A percentile compares a stretch with the other conserved stretches of the same genome.
Conservation (phyloP, 1,140 invertebrate species). For the Heliconius himera region DNA sequence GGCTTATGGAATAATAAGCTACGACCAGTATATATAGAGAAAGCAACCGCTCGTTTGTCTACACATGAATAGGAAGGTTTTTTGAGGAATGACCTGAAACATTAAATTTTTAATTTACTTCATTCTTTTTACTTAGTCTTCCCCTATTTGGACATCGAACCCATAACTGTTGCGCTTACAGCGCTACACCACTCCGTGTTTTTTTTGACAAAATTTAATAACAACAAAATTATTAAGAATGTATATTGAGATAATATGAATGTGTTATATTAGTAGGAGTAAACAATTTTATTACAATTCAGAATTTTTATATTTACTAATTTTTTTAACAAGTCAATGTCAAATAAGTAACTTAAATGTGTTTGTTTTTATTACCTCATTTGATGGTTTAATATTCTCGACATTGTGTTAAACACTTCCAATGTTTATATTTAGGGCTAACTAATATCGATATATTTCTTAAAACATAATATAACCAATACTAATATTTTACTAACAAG, state of each 20-base stretch:
- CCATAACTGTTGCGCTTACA: no score
- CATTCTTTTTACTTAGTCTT: no score
- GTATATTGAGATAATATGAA: neutral
- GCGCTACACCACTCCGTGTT: no score
- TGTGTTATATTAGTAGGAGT: neutral
- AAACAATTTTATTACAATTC: neutral
- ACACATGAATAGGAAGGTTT: conserved; percentile 60
- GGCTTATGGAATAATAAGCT: conserved; percentile 68
- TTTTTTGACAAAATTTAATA: no score
- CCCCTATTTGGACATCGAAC: no score
- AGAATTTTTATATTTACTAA: neutral
- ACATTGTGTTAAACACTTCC: conserved; percentile 63
- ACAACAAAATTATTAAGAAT: no score
- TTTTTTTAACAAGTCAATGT: neutral
- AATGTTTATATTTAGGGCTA: conserved; percentile 40
- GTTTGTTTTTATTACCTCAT: conserved; percentile 55
- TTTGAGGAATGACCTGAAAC: conserved; percentile 41
- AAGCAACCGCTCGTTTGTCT: conserved; percentile 72
- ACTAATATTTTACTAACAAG: conserved; percentile 46
- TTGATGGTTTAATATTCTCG: conserved; percentile 74
- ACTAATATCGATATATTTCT: conserved; percentile 42
- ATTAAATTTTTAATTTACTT: neutral
- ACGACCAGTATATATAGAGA: conserved; percentile 71
- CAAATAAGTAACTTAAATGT: neutral
- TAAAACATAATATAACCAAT: conserved; percentile 59